Percentiles rank a stretch among this genome's conserved stretches.
Evolutionary conservation across 2,888 invertebrate genomes (phyloP).

Genomic region (Platerodrilus igneus): DNA sequence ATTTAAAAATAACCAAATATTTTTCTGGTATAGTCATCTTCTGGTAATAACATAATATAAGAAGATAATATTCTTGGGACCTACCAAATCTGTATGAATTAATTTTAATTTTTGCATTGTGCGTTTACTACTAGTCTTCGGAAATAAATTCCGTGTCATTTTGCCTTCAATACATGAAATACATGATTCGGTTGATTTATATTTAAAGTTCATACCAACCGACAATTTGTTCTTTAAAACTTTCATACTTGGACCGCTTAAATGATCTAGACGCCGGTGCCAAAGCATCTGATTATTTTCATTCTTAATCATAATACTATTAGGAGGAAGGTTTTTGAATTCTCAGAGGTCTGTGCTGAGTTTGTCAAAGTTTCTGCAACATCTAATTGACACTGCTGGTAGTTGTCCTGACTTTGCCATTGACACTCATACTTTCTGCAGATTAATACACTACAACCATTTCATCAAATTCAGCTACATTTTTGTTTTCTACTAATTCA

Average conservation of each 20-base stretch:
- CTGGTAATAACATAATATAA: no score
- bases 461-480: background rate
- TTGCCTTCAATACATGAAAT: constrained; percentile 4
- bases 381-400: no score
- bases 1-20: no score
- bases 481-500: constrained; percentile 1
- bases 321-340: no score
- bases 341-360: no score
- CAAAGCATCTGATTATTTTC: constrained; percentile 2
- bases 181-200: no score
- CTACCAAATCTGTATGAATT: constrained; percentile 40
- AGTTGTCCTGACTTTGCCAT: no score
- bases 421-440: no score
- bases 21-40: no score
- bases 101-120: constrained; percentile 22
- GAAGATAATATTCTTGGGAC: constrained; percentile 42
- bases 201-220: no score
- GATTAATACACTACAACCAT: no score
- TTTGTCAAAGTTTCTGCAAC: no score
- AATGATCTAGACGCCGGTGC: background rate
- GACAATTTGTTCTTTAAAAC: constrained; percentile 1
- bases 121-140: background rate
- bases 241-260: constrained; percentile 1
- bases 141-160: background rate
- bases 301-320: constrained; percentile 1